phyloP scores from a whole-genome alignment of 2,888 invertebrate genomes.

The Leucania comma region DNA sequence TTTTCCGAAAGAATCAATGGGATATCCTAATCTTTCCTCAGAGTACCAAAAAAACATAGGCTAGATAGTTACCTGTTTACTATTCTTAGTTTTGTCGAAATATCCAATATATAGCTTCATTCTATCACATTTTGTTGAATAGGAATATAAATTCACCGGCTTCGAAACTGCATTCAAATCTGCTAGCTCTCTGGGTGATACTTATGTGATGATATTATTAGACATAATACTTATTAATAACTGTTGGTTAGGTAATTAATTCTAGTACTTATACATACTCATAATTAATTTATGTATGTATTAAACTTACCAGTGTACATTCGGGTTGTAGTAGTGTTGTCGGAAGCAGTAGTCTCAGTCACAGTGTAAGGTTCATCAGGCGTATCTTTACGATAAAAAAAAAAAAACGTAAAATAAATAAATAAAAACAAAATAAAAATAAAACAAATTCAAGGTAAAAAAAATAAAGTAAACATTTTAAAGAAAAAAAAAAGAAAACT shows the following conservation, averaged over 20 bases:
- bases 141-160: no score
- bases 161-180: background rate
- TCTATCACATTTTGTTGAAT: background rate
- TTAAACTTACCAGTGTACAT: constrained; percentile 21
- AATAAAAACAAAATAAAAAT: constrained; percentile 27
- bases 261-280: background rate
- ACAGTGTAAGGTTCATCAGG: constrained; percentile 4
- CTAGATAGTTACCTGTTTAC: background rate
- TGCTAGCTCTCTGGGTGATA: background rate
- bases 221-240: background rate
- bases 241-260: background rate
- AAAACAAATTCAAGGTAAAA: constrained; percentile 23
- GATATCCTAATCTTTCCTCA: background rate
- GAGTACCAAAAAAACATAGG: background rate
- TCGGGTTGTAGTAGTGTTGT: constrained; percentile 13
- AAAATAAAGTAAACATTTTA: constrained; percentile 1
- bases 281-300: constrained; percentile 1
- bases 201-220: background rate
- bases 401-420: constrained; percentile 46
- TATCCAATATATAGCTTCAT: background rate
- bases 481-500: constrained; percentile 1
- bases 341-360: background rate
- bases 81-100: background rate
- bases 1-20: no score
- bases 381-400: constrained; percentile 32